Evolutionary conservation across 2,888 invertebrate species (phyloP).

Genomic region (Malacosoma neustria): DNA sequence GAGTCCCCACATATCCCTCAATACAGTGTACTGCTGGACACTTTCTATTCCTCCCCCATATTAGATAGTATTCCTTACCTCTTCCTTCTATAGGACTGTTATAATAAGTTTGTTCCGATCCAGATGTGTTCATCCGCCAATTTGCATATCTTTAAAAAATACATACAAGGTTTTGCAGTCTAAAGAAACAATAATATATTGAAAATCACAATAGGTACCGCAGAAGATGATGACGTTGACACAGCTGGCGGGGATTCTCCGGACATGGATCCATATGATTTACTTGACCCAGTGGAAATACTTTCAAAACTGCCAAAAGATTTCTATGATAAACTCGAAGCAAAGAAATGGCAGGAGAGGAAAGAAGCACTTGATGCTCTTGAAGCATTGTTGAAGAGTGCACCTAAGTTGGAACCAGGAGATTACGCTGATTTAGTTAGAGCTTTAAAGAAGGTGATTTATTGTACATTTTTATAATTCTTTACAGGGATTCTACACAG

Average conservation of each 20-base stretch:
- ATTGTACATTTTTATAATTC: background rate
- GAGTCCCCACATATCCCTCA: too few relatives aligned
- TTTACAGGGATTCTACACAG: background rate
- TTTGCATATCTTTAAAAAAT: too few relatives aligned
- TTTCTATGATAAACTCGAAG: constrained; percentile 95
- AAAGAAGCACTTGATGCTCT: constrained; percentile 92
- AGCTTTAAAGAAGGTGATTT: constrained; percentile 86
- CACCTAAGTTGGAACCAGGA: constrained; percentile 91
- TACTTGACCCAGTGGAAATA: constrained; percentile 94
- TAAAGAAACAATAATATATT: too few relatives aligned
- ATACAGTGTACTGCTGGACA: too few relatives aligned
- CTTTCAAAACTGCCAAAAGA: constrained; percentile 94
- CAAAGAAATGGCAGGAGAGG: constrained; percentile 97
- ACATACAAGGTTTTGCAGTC: too few relatives aligned
- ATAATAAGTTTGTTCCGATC: too few relatives aligned
- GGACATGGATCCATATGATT: constrained; percentile 92
- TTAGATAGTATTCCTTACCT: too few relatives aligned
- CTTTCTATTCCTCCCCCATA: too few relatives aligned
- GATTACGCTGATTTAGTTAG: constrained; percentile 94
- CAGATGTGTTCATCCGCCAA: too few relatives aligned
- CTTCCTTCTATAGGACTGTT: too few relatives aligned
- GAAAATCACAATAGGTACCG: constrained; percentile 43
- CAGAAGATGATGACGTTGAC: constrained; percentile 71
- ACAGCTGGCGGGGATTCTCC: constrained; percentile 76
- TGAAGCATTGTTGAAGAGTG: constrained; percentile 83